phyloP scores from a whole-genome alignment of 1,140 invertebrate genomes.

The Zaprionus ghesquierei region DNA sequence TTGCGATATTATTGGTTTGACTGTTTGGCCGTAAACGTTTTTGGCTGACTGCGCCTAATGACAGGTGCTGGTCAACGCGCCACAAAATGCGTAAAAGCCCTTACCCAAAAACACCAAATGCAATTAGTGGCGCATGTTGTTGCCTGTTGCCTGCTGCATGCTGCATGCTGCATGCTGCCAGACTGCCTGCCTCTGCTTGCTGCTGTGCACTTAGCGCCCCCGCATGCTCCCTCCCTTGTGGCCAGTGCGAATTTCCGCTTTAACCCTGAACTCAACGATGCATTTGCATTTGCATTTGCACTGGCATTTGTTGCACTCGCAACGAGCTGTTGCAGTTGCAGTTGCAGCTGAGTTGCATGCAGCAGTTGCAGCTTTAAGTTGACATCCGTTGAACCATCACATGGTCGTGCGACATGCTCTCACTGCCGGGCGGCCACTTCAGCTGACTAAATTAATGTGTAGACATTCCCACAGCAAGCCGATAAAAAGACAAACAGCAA shows the following conservation, averaged over 20 bases:
- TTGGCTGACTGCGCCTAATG: constrained; percentile 52
- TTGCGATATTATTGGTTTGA: constrained; percentile 76
- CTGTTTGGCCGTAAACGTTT: constrained; percentile 56
- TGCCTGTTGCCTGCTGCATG: background rate
- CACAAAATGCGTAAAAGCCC: constrained; percentile 36
- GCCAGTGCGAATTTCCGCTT: constrained; percentile 26
- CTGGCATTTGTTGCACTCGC: constrained; percentile 10
- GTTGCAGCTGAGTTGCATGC: background rate
- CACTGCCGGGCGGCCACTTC: constrained; percentile 10
- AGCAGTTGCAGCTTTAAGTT: constrained; percentile 5
- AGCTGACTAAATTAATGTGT: constrained; percentile 58
- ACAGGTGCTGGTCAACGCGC: constrained; percentile 54
- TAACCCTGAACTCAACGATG: constrained; percentile 32
- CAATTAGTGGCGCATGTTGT: constrained; percentile 62
- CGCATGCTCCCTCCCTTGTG: background rate
- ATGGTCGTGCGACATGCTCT: no score
- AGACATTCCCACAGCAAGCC: constrained; percentile 47
- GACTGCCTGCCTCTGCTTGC: no score
- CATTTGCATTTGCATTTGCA: constrained; percentile 29
- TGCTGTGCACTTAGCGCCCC: constrained; percentile 21
- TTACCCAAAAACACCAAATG: constrained; percentile 65
- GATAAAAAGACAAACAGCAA: constrained; percentile 35
- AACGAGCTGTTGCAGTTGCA: constrained; percentile 1
- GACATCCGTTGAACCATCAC: constrained; percentile 20
- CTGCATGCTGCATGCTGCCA: background rate